Percentiles rank a stretch among this genome's conserved stretches.
Conservation (phyloP, 1,140 invertebrate genomes). For the Platyscapa corneri region DNA sequence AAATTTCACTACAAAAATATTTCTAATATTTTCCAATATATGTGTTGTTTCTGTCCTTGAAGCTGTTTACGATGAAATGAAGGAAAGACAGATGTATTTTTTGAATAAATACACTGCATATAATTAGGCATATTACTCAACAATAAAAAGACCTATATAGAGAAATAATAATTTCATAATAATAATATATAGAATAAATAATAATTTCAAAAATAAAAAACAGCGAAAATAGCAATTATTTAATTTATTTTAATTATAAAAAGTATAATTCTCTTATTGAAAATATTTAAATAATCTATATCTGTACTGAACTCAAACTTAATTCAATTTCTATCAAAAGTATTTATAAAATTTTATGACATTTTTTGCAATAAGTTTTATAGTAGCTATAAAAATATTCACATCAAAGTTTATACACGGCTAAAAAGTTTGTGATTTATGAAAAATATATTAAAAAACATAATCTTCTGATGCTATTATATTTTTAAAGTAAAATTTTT, state of each 20-base stretch:
- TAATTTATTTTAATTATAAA: too few relatives aligned
- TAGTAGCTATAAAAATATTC: background rate
- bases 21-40: background rate
- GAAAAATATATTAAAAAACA: background rate
- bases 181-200: too few relatives aligned
- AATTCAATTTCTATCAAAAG: background rate
- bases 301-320: background rate
- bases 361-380: background rate
- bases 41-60: background rate
- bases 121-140: too few relatives aligned
- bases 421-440: background rate
- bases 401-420: background rate
- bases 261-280: too few relatives aligned
- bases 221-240: too few relatives aligned
- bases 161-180: too few relatives aligned
- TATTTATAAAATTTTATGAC: background rate
- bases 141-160: too few relatives aligned
- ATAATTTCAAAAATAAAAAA: too few relatives aligned
- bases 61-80: background rate
- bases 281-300: background rate
- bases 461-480: too few relatives aligned
- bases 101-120: too few relatives aligned
- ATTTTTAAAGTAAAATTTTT: too few relatives aligned
- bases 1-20: slow-evolving; percentile 2
- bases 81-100: background rate